phyloP scores from a whole-genome alignment of 2,113 vertebrate genomes.

The Leucopternis melanops region DNA sequence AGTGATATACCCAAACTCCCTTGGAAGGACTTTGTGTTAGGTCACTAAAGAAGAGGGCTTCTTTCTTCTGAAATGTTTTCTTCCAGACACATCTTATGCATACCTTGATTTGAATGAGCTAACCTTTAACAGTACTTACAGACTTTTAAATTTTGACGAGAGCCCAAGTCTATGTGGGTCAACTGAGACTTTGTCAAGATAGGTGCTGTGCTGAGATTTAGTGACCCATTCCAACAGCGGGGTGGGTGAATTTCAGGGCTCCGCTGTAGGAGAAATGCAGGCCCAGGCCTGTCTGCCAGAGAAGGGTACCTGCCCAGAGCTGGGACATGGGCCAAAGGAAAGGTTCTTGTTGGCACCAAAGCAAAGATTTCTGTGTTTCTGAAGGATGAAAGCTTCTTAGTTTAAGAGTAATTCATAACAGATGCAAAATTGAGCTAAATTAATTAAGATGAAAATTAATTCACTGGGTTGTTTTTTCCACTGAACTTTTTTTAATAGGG shows the following conservation, averaged over 20 bases:
- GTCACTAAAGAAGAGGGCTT: background rate
- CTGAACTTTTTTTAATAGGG: background rate
- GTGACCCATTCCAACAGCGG: background rate
- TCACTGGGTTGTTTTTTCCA: background rate
- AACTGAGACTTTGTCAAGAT: no score
- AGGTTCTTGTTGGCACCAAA: background rate
- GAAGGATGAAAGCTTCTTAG: background rate
- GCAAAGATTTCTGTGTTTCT: background rate
- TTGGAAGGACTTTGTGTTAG: background rate
- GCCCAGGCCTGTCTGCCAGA: background rate
- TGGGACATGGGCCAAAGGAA: background rate
- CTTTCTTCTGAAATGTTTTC: background rate
- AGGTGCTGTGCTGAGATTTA: background rate
- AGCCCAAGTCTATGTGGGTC: background rate
- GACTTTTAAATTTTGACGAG: background rate
- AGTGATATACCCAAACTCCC: background rate
- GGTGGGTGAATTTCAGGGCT: background rate
- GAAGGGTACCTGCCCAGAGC: background rate
- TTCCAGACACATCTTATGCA: background rate
- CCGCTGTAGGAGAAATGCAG: background rate
- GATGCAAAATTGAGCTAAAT: background rate
- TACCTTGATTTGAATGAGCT: background rate
- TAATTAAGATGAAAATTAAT: background rate
- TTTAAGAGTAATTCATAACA: background rate
- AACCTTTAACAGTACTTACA: background rate